These are phyloP conservation scores for Zophobas morio DNA, from an alignment of 1,140 invertebrate genomes.

Conservation along the genomic window DNA sequence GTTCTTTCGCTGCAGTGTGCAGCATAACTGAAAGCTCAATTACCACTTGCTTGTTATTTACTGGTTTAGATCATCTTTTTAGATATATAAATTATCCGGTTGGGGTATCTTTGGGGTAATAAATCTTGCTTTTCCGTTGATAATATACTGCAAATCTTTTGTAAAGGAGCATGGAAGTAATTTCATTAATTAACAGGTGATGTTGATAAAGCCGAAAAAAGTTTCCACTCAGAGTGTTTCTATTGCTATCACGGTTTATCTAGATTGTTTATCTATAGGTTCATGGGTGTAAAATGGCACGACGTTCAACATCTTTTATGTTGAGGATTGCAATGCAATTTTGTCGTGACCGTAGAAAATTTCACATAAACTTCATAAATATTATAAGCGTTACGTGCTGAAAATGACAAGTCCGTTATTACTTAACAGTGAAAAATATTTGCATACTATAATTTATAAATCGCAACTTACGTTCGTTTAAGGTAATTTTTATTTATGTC, in stretches of 20 bases:
- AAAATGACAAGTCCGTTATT: too few species aligned
- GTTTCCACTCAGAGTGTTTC: neutral
- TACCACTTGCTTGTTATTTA: conserved; percentile 9
- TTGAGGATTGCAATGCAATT: too few species aligned
- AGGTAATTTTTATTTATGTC: too few species aligned
- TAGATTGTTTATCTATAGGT: neutral
- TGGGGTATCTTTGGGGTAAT: conserved; percentile 4
- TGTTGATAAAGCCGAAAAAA: neutral
- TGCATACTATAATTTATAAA: too few species aligned
- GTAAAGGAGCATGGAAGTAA: neutral
- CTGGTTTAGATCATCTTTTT: conserved; percentile 2
- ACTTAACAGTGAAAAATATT: too few species aligned
- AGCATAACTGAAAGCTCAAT: conserved; percentile 9
- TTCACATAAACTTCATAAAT: too few species aligned
- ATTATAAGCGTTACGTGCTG: too few species aligned
- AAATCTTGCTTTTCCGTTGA: neutral
- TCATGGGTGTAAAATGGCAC: conserved; percentile 11
- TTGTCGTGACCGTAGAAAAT: too few species aligned
- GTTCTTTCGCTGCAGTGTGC: neutral
- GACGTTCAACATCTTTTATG: neutral
- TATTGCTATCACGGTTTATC: neutral
- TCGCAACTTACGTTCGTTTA: too few species aligned
- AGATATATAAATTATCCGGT: conserved; percentile 17
- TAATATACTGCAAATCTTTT: neutral
- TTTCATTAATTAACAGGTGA: conserved; percentile 13